phyloP scores from a whole-genome alignment of 2,113 vertebrate genomes.

The Chiloscyllium plagiosum region DNA sequence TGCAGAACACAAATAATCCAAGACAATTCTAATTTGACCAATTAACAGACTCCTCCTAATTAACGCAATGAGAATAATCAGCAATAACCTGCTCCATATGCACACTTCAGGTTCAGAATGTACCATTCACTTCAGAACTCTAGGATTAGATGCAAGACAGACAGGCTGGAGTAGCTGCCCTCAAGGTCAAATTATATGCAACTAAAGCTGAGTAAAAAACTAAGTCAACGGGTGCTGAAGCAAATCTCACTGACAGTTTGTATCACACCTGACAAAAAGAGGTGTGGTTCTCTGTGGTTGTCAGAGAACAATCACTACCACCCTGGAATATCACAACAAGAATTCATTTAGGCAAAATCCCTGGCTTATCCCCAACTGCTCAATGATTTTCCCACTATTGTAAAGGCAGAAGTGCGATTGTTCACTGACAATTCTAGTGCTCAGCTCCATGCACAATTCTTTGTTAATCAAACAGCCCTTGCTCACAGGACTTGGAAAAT shows the following conservation, averaged over 20 bases:
- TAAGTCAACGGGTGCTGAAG: not conserved
- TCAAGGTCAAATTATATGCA: not conserved
- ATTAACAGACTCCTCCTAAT: not conserved
- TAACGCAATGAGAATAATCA: not conserved
- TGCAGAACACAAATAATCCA: not conserved
- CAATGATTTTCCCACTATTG: not conserved
- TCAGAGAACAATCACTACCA: not conserved
- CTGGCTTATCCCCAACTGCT: not conserved
- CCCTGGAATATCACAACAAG: not conserved
- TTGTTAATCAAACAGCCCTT: not conserved
- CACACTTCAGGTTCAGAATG: not conserved
- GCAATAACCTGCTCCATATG: not conserved
- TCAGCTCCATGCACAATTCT: slow-evolving; percentile 1
- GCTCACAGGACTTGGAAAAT: not conserved
- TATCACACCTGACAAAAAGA: not conserved
- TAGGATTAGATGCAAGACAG: not conserved
- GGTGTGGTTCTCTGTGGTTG: not conserved
- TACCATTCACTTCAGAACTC: not conserved
- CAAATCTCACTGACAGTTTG: not conserved
- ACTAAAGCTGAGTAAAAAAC: not conserved
- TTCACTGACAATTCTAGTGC: slow-evolving; percentile 5
- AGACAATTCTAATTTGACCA: not conserved
- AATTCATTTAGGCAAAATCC: not conserved
- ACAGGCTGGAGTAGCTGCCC: not conserved
- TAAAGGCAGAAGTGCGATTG: not conserved